A percentile compares a stretch with the other conserved stretches of the same genome.
Conservation (phyloP, 1,140 invertebrate genomes). For the Diachasma alloeum region DNA sequence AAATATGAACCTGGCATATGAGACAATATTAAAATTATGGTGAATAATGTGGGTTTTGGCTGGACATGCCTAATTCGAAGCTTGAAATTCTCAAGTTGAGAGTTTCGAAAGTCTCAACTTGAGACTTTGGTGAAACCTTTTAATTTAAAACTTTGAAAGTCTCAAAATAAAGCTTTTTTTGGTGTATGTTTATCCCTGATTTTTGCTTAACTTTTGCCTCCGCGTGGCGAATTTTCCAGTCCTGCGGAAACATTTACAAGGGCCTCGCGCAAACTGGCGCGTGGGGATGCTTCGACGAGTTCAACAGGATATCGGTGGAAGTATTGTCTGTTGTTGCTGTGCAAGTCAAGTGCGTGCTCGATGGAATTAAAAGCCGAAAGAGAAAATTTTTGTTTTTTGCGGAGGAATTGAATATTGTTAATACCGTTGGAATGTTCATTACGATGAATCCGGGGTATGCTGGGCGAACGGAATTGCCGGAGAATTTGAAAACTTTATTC, state of each 20-base stretch:
- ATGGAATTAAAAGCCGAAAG: slow-evolving; percentile 85
- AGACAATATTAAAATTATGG: too few relatives aligned
- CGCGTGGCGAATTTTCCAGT: slow-evolving; percentile 58
- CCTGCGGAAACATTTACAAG: slow-evolving; percentile 92
- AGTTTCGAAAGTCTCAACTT: too few relatives aligned
- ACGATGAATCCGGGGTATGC: slow-evolving; percentile 96
- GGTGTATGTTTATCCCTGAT: too few relatives aligned
- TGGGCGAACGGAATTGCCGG: slow-evolving; percentile 84
- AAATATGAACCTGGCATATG: too few relatives aligned
- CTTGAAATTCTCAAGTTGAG: too few relatives aligned
- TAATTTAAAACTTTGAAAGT: background rate
- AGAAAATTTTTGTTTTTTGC: slow-evolving; percentile 85
- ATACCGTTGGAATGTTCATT: slow-evolving; percentile 89
- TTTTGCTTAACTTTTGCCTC: too few relatives aligned
- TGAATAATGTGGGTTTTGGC: too few relatives aligned
- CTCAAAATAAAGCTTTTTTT: background rate
- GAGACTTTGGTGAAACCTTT: too few relatives aligned
- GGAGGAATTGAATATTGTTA: slow-evolving; percentile 78
- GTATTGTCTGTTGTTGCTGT: slow-evolving; percentile 93
- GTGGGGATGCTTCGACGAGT: slow-evolving; percentile 96
- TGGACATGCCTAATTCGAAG: too few relatives aligned
- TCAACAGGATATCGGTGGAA: slow-evolving; percentile 92
- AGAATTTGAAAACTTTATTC: slow-evolving; percentile 79
- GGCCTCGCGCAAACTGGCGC: slow-evolving; percentile 91
- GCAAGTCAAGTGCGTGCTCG: slow-evolving; percentile 82